A percentile compares a stretch with the other conserved stretches of the same genome.
These are phyloP conservation scores for Blastobasis adustella DNA, from an alignment of 2,888 invertebrate genomes.

Conservation along the genomic window DNA sequence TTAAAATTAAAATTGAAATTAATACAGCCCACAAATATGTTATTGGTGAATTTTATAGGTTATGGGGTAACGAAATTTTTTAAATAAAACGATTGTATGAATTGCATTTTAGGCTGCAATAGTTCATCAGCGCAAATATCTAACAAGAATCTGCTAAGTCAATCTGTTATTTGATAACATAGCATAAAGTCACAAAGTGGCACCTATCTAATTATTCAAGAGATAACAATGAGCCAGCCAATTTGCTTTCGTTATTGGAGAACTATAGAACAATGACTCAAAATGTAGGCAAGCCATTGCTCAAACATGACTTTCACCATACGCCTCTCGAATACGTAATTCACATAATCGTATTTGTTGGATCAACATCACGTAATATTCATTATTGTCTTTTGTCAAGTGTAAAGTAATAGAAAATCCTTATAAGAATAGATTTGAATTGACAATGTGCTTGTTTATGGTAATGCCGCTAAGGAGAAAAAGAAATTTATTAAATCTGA, in stretches of 20 bases:
- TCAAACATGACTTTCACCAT: constrained; percentile 32
- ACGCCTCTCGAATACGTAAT: constrained; percentile 31
- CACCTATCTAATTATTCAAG: no score
- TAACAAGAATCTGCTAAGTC: no score
- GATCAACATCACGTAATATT: constrained; percentile 31
- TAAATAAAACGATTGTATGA: no score
- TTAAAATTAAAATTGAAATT: no score
- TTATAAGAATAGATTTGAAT: constrained; percentile 14
- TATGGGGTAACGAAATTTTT: no score
- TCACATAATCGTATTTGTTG: constrained; percentile 24
- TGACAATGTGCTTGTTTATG: constrained; percentile 1
- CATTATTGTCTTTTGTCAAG: constrained; percentile 20
- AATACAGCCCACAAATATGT: no score
- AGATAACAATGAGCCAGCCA: no score
- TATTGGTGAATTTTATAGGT: no score
- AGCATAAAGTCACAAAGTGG: no score
- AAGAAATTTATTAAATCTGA: constrained; percentile 10
- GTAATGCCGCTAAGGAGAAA: constrained; percentile 10
- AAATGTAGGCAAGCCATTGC: constrained; percentile 16
- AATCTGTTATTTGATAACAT: no score
- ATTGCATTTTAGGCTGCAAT: no score
- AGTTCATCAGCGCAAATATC: no score
- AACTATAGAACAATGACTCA: constrained; percentile 26
- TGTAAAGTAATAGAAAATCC: constrained; percentile 5
- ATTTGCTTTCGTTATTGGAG: constrained; percentile 12